A percentile compares a stretch with the other conserved stretches of the same genome.
Evolutionary conservation across 2,888 invertebrate species (phyloP).

Genomic region (Scaptomyza tumidula): DNA sequence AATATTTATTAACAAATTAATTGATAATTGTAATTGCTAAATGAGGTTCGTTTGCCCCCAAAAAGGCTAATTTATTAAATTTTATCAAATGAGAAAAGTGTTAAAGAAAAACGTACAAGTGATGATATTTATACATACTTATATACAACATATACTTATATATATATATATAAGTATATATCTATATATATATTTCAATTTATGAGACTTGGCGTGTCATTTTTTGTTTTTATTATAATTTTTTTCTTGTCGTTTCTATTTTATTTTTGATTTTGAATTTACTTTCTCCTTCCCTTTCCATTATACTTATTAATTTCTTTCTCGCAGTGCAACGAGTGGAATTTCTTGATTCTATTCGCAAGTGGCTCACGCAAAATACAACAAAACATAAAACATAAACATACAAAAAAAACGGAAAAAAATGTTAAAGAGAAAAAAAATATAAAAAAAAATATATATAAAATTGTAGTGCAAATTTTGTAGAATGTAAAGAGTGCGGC

Average conservation of each 20-base stretch:
- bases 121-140: conserved; percentile 35
- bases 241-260: background rate
- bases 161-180: background rate
- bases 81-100: conserved; percentile 9
- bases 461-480: conserved; percentile 45
- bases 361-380: conserved; percentile 24
- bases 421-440: background rate
- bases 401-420: background rate
- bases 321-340: background rate
- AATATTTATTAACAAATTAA: conserved; percentile 37
- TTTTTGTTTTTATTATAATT: conserved; percentile 14
- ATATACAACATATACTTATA: background rate
- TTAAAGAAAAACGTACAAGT: conserved; percentile 35
- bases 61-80: conserved; percentile 30
- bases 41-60: conserved; percentile 28
- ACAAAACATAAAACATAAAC: conserved; percentile 4
- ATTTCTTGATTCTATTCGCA: background rate
- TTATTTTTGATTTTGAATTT: conserved; percentile 9
- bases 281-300: background rate
- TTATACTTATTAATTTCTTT: background rate
- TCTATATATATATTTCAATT: background rate
- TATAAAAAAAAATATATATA: background rate
- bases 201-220: conserved; percentile 41
- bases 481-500: conserved; percentile 52
- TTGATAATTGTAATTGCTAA: conserved; percentile 19